Base-by-base conservation (phyloP, 2,797 vertebrate genomes). In the Rhinella marina region DNA sequence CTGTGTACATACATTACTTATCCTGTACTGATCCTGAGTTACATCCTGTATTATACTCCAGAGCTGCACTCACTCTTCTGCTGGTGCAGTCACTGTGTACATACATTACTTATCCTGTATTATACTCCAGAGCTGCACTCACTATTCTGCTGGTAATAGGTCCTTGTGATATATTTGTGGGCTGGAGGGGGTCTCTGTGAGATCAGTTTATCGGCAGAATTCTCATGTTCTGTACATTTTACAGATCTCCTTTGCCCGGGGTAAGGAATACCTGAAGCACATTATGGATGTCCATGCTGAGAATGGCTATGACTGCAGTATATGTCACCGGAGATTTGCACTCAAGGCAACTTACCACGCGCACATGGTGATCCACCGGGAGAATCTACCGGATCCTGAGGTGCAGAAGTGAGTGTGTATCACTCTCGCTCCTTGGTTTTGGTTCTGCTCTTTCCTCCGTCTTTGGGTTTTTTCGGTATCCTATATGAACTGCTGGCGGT, bases 221-320 rank as follows among this genome's bases (percentile, higher is more conserved):
- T 41, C 41, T 41, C 41, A 41, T 6, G 11, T 48, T 0, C 32
- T 48, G 41, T 72, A 41, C 17, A 0, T 89, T 92, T 87, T 77
- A 16, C 92, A 99, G 98, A 90, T 99, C 92, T 97, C 97, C 0
- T 99, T 99, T 1, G 97, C 97, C n/a, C 97, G 97, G 87, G 98
- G 98, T 56, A 96, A 95, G 91, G 97, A 98, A 78, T 99, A 99
- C 92, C 94, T 99, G 94, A 98, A 96, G 92, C 98, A 99, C 95
- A 98, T 99, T 90, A 98, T 97, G 96, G 98, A 98, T n/a, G 95
- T 97, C 87, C 98, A 99, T 93, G 98, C 99, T 90, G 98, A 99
- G 94, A 95, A 97, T 2, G 98, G 98, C 76, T 97, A 99, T 0
- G 96, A 97, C 93, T 99, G 98, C 64, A 96, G 94, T 68, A 99